Percentiles rank a stretch among this genome's conserved stretches.
phyloP scores from a whole-genome alignment of 2,113 vertebrate genomes.

The Hemichromis elongatus region DNA sequence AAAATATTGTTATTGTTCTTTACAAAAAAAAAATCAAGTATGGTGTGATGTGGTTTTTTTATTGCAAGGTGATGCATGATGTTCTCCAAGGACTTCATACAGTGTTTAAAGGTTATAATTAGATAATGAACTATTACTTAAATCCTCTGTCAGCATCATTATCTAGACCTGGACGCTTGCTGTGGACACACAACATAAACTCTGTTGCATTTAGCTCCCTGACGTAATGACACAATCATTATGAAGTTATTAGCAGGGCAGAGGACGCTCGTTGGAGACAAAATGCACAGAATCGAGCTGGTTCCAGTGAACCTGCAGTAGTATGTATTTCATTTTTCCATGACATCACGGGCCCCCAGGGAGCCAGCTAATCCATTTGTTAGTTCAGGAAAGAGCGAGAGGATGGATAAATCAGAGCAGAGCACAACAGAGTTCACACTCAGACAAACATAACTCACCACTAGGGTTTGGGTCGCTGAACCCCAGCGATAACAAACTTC shows the following conservation, averaged over 20 bases:
- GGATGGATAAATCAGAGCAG: background rate
- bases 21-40: slow-evolving; percentile 31
- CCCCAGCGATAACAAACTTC: background rate
- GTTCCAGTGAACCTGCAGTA: background rate
- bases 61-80: background rate
- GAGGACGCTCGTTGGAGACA: background rate
- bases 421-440: background rate
- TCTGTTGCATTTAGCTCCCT: slow-evolving; percentile 1
- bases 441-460: background rate
- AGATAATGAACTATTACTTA: slow-evolving; percentile 10
- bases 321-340: slow-evolving; percentile 36
- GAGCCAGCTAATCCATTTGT: background rate
- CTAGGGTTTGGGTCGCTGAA: background rate
- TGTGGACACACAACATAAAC: slow-evolving; percentile 9
- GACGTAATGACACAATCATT: slow-evolving; percentile 22
- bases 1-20: slow-evolving; percentile 71
- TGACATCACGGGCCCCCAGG: slow-evolving; percentile 31
- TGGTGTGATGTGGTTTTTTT: background rate
- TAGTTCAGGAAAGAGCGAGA: background rate
- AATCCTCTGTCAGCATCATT: slow-evolving; percentile 9
- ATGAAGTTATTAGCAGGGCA: slow-evolving; percentile 23
- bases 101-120: slow-evolving; percentile 6
- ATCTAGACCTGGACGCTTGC: background rate
- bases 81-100: background rate
- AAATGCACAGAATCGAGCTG: background rate